These are phyloP conservation scores for Mus pahari DNA, from an alignment of 2,113 vertebrate genomes.

Conservation along the genomic window DNA sequence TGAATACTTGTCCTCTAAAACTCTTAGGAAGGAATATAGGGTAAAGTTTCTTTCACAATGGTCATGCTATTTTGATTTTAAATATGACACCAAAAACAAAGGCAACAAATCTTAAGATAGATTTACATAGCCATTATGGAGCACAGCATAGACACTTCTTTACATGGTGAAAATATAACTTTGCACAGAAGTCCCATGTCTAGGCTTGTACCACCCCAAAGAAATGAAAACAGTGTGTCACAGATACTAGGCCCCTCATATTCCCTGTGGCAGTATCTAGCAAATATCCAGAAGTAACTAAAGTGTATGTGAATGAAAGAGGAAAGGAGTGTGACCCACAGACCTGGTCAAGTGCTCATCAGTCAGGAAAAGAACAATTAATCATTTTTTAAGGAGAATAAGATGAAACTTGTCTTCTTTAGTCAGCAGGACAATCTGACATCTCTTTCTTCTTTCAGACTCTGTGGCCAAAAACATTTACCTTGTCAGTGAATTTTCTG, in stretches of 20 bases:
- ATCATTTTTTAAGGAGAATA: neutral
- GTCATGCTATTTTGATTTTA: neutral
- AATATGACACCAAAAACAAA: neutral
- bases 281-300: no score
- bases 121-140: neutral
- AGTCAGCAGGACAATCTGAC: neutral
- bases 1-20: neutral
- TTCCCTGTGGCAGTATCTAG: neutral
- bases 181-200: no score
- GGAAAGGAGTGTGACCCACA: neutral
- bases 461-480: constrained; percentile 59
- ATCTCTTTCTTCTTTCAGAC: constrained; percentile 63
- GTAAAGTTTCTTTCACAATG: neutral
- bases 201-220: neutral
- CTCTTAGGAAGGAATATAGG: neutral
- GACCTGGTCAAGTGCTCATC: no score
- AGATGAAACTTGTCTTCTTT: neutral
- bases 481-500: constrained; percentile 73
- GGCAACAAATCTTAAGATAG: neutral
- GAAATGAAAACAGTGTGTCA: neutral
- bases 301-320: neutral
- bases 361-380: neutral
- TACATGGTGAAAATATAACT: neutral
- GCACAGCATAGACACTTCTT: neutral
- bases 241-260: neutral